Evolutionary conservation across 1,140 invertebrate species (phyloP).

Genomic region (Pentalonia nigronervosa): DNA sequence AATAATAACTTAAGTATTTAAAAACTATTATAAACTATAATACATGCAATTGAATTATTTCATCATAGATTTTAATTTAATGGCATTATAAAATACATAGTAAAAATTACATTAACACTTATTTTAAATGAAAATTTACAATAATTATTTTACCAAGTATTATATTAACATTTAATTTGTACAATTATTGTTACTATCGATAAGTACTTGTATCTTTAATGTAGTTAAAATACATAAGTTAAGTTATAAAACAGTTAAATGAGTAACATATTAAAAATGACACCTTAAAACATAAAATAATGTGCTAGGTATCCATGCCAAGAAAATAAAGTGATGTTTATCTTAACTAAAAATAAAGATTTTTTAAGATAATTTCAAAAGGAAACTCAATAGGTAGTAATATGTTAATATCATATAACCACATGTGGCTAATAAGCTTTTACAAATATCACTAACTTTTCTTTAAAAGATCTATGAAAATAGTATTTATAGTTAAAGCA

Average conservation of each 20-base stretch:
- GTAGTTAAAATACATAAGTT: not conserved
- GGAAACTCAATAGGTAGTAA: not conserved
- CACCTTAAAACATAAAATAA: not conserved
- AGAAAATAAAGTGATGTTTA: not conserved
- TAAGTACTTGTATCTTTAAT: not conserved
- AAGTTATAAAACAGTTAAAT: not conserved
- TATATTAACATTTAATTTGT: not conserved
- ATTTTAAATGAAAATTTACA: not conserved
- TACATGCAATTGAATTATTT: not conserved
- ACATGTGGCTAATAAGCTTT: conserved; percentile 1
- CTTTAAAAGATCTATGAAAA: conserved; percentile 3
- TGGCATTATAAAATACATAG: not conserved
- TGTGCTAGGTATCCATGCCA: not conserved
- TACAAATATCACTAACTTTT: conserved; percentile 46
- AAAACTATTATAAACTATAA: not conserved
- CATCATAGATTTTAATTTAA: not conserved
- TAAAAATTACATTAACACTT: not conserved
- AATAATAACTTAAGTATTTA: not conserved
- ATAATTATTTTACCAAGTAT: not conserved
- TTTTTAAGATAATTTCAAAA: not conserved
- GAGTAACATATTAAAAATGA: not conserved
- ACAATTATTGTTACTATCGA: not conserved
- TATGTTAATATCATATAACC: not conserved
- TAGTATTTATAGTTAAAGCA: conserved; percentile 41
- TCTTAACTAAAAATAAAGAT: not conserved